phyloP scores from a whole-genome alignment of 2,888 invertebrate genomes.

The Odontomyia ornata region DNA sequence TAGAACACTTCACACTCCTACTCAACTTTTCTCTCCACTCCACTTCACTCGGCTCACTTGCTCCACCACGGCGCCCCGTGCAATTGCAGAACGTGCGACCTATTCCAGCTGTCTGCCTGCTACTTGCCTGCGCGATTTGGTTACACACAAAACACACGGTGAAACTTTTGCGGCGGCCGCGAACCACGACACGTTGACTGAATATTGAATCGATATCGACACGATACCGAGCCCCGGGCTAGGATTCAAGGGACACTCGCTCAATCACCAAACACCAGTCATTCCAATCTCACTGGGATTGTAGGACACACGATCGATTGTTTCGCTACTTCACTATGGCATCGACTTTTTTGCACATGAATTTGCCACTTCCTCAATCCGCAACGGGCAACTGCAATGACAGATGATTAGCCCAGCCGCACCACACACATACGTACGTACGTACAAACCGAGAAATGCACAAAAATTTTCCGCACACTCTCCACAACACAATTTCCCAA shows the following conservation, averaged over 20 bases:
- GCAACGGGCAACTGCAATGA: slow-evolving; percentile 33
- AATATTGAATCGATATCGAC: slow-evolving; percentile 26
- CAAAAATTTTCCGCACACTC: slow-evolving; percentile 18
- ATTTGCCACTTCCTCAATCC: not conserved
- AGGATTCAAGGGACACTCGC: not conserved
- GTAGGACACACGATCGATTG: not conserved
- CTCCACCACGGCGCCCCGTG: too few relatives aligned
- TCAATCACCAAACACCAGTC: not conserved
- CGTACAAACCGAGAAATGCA: not conserved
- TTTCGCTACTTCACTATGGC: not conserved
- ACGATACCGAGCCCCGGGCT: not conserved
- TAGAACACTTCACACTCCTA: too few relatives aligned
- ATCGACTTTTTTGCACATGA: not conserved
- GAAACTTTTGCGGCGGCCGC: slow-evolving; percentile 15
- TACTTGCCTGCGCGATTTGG: slow-evolving; percentile 22
- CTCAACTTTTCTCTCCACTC: too few relatives aligned
- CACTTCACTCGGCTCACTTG: too few relatives aligned
- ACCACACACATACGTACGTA: not conserved
- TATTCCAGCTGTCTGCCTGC: not conserved
- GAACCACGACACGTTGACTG: slow-evolving; percentile 2
- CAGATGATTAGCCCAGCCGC: slow-evolving; percentile 32
- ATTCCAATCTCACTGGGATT: not conserved
- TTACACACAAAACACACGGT: not conserved
- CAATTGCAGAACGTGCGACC: not conserved
- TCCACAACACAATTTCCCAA: not conserved